Evolutionary conservation across 2,888 invertebrate species (phyloP).

Genomic region (Drosophila trichaetosa): DNA sequence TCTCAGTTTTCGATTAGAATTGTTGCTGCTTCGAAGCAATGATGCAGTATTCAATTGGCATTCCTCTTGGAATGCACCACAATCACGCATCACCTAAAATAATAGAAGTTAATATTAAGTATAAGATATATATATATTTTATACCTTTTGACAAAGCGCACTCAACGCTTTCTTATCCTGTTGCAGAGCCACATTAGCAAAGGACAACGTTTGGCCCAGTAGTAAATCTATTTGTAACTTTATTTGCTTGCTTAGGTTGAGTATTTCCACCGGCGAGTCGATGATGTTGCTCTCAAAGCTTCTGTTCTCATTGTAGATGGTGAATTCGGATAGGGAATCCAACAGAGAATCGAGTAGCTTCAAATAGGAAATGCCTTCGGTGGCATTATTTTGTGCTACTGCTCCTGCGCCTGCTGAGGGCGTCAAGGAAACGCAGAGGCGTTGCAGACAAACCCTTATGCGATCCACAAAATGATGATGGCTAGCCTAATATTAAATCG

Average conservation of each 20-base stretch:
- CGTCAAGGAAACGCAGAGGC: constrained; percentile 49
- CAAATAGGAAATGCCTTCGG: constrained; percentile 75
- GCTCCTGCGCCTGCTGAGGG: not conserved
- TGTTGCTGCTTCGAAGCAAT: constrained; percentile 32
- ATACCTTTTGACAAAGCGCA: constrained; percentile 82
- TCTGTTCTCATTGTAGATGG: constrained; percentile 61
- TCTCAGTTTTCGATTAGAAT: constrained; percentile 77
- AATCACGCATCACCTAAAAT: constrained; percentile 78
- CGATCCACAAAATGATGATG: constrained; percentile 83
- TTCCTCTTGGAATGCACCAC: constrained; percentile 80
- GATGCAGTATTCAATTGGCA: constrained; percentile 47
- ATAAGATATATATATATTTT: not conserved
- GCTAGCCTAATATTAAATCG: constrained; percentile 62
- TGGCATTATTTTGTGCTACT: constrained; percentile 3
- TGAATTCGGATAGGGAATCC: constrained; percentile 75
- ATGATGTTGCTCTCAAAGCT: not conserved
- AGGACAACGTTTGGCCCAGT: constrained; percentile 81
- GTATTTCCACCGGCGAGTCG: constrained; percentile 31
- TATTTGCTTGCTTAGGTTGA: constrained; percentile 73
- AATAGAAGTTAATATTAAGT: not conserved
- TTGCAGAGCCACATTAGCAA: constrained; percentile 83
- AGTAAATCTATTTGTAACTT: constrained; percentile 77
- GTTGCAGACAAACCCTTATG: constrained; percentile 81
- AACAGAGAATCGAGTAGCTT: constrained; percentile 76
- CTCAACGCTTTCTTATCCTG: constrained; percentile 83